A percentile compares a stretch with the other conserved stretches of the same genome.
phyloP scores from a whole-genome alignment of 1,140 invertebrate species.

The Calycopis cecrops region DNA sequence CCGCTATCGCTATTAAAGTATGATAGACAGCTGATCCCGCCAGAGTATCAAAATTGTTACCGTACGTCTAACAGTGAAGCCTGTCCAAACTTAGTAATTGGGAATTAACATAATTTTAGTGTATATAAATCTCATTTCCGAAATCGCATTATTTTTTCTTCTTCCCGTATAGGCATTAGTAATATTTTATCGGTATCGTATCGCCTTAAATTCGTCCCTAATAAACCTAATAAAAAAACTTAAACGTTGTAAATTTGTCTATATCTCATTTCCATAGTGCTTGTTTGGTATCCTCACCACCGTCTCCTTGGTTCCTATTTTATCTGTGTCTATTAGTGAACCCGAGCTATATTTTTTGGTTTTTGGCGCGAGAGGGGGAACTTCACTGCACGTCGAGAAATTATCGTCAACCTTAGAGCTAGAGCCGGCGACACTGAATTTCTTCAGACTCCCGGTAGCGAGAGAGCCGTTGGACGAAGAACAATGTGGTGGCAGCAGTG shows the following conservation, averaged over 20 bases:
- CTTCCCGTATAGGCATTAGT: neutral
- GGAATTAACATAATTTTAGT: no score
- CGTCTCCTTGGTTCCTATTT: conserved; percentile 52
- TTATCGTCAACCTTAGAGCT: conserved; percentile 56
- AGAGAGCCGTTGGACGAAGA: conserved; percentile 62
- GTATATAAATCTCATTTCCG: no score
- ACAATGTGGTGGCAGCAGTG: conserved; percentile 54
- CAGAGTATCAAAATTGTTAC: no score
- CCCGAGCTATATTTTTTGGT: conserved; percentile 60
- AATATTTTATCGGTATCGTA: neutral
- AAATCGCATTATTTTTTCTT: no score
- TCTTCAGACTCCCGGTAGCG: conserved; percentile 56
- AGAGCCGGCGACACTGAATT: conserved; percentile 47
- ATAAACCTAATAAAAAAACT: neutral
- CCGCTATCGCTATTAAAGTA: no score
- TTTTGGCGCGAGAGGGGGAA: conserved; percentile 56
- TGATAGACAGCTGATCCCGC: no score
- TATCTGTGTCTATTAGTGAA: conserved; percentile 58
- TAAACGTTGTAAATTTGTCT: no score
- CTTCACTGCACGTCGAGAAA: conserved; percentile 58
- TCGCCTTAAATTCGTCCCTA: neutral
- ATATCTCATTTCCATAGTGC: conserved; percentile 61
- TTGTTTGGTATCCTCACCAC: conserved; percentile 59
- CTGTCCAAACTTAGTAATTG: no score
- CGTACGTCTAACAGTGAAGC: no score